Conservation (phyloP, 2,797 vertebrate species). For the Acomys russatus region DNA sequence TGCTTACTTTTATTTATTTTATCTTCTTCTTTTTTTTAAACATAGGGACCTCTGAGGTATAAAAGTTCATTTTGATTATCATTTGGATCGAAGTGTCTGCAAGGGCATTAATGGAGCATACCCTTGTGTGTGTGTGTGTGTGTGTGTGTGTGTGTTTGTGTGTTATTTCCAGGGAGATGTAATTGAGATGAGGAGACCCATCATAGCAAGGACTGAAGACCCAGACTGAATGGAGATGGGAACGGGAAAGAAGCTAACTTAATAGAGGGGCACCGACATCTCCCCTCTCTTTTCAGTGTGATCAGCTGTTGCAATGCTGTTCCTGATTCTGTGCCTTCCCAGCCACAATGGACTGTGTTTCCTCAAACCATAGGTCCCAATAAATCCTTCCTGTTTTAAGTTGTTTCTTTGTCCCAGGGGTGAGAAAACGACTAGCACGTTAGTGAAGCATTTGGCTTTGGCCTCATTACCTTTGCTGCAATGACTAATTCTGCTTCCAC, state of each 20-base stretch:
- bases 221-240: neutral
- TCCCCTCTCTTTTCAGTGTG: neutral
- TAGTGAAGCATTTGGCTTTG: neutral
- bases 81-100: neutral
- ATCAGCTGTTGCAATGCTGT: too few species aligned
- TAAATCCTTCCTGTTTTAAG: neutral
- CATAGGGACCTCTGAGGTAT: neutral
- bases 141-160: too few species aligned
- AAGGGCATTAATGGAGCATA: neutral
- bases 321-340: neutral
- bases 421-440: neutral
- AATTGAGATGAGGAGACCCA: neutral
- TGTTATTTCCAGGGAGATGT: neutral
- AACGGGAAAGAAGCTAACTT: neutral
- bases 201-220: neutral
- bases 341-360: neutral
- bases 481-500: constrained; percentile 17
- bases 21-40: neutral
- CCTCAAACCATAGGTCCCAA: neutral
- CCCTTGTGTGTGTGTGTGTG: too few species aligned
- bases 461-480: neutral
- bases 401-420: neutral
- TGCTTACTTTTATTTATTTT: neutral
- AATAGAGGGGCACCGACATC: too few species aligned
- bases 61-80: neutral